Evolutionary conservation across 2,888 invertebrate species (phyloP).

Genomic region (Odontocerum albicorne): DNA sequence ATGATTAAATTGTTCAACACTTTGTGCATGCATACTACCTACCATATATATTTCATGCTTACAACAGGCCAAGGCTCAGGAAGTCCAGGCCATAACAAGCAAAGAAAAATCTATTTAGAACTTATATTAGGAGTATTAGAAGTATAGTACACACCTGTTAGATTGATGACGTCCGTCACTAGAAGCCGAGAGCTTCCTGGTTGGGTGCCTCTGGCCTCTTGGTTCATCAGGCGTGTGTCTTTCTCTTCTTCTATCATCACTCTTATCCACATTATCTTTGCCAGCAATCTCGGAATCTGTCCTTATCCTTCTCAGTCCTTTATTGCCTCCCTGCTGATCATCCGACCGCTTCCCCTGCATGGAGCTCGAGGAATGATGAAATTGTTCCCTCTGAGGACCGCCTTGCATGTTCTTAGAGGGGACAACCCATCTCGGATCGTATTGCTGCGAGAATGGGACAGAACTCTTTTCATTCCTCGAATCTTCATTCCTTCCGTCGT

Average conservation of each 20-base stretch:
- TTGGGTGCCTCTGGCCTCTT: constrained; percentile 40
- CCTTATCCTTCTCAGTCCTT: constrained; percentile 30
- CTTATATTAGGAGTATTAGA: no score
- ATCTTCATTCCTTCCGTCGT: constrained; percentile 13
- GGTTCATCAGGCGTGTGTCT: constrained; percentile 38
- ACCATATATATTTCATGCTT: no score
- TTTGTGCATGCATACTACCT: no score
- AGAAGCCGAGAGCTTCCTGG: constrained; percentile 42
- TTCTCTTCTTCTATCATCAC: constrained; percentile 41
- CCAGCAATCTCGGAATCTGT: constrained; percentile 36
- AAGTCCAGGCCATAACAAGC: no score
- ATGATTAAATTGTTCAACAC: no score
- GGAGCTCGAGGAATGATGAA: constrained; percentile 6
- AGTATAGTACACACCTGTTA: constrained; percentile 31
- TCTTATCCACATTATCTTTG: constrained; percentile 37
- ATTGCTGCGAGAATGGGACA: constrained; percentile 40
- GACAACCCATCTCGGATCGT: constrained; percentile 40
- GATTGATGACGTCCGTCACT: constrained; percentile 38
- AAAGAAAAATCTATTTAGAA: no score
- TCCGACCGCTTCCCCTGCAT: constrained; percentile 20
- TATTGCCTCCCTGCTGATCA: constrained; percentile 18
- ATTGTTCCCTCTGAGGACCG: constrained; percentile 21
- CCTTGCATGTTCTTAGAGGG: constrained; percentile 21
- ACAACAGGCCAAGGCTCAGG: no score
- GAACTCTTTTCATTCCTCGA: constrained; percentile 35